Conservation (phyloP, 2,797 vertebrate genomes). For the Brachyrhaphis roseni region DNA sequence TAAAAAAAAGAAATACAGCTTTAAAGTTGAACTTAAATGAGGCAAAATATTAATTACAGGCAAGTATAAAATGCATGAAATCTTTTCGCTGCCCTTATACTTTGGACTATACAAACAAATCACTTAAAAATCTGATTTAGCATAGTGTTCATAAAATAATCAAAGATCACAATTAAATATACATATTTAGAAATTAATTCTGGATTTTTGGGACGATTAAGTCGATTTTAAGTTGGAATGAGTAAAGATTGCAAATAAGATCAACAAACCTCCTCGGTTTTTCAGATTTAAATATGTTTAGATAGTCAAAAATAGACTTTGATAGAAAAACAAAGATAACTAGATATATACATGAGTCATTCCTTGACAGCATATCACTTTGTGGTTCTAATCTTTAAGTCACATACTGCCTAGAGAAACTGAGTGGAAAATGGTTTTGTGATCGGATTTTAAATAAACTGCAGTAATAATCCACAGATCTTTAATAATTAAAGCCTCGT, state of each 20-base stretch:
- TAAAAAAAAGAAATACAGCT: slow-evolving; percentile 10
- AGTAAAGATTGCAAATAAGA: slow-evolving; percentile 10
- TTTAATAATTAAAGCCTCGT: not conserved
- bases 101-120: slow-evolving; percentile 42
- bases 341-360: not conserved
- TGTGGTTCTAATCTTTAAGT: not conserved
- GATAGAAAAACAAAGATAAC: not conserved
- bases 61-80: slow-evolving; percentile 50
- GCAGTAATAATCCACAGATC: not conserved
- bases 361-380: no score
- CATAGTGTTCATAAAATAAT: slow-evolving; percentile 46
- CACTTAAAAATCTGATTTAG: slow-evolving; percentile 46
- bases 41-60: slow-evolving; percentile 48
- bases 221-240: slow-evolving; percentile 12
- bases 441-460: not conserved
- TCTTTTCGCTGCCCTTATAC: slow-evolving; percentile 26
- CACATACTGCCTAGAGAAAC: not conserved
- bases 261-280: not conserved
- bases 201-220: slow-evolving; percentile 31
- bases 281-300: not conserved
- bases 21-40: slow-evolving; percentile 55
- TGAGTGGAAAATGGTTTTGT: not conserved
- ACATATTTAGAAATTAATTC: slow-evolving; percentile 42
- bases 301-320: not conserved
- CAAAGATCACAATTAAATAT: slow-evolving; percentile 40